Evolutionary conservation across 2,888 invertebrate genomes (phyloP).

Genomic region (Tiliacea aurago): DNA sequence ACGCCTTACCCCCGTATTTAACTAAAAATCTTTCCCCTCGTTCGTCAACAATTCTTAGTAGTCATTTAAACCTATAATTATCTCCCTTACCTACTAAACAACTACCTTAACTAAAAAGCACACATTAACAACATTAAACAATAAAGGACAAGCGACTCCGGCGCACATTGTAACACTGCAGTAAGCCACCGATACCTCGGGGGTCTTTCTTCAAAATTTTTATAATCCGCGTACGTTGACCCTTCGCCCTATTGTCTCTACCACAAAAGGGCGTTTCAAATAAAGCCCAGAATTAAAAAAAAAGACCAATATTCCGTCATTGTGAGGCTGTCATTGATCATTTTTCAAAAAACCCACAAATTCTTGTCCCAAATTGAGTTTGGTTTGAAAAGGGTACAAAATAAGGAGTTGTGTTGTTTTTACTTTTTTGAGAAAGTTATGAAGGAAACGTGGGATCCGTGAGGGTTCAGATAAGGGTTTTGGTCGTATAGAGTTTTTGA

Average conservation of each 20-base stretch:
- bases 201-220: conserved; percentile 61
- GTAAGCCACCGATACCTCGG: conserved; percentile 58
- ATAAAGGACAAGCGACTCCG: conserved; percentile 38
- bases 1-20: not conserved
- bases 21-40: conserved; percentile 15
- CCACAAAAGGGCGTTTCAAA: conserved; percentile 74
- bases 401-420: conserved; percentile 64
- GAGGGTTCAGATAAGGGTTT: conserved; percentile 50
- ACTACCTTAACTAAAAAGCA: conserved; percentile 34
- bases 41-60: not conserved
- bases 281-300: conserved; percentile 55
- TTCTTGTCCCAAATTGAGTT: conserved; percentile 80
- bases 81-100: too few relatives aligned
- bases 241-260: conserved; percentile 83
- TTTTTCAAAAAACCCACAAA: conserved; percentile 87
- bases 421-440: conserved; percentile 60
- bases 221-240: conserved; percentile 77
- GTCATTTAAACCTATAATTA: conserved; percentile 49
- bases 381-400: conserved; percentile 75
- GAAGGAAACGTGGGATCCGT: conserved; percentile 50
- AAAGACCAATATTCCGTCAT: conserved; percentile 84
- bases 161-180: conserved; percentile 33
- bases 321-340: conserved; percentile 88
- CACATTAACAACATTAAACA: conserved; percentile 10
- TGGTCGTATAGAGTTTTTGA: conserved; percentile 34